Base-by-base conservation (phyloP, 2,113 vertebrate species). In the Pica pica region DNA sequence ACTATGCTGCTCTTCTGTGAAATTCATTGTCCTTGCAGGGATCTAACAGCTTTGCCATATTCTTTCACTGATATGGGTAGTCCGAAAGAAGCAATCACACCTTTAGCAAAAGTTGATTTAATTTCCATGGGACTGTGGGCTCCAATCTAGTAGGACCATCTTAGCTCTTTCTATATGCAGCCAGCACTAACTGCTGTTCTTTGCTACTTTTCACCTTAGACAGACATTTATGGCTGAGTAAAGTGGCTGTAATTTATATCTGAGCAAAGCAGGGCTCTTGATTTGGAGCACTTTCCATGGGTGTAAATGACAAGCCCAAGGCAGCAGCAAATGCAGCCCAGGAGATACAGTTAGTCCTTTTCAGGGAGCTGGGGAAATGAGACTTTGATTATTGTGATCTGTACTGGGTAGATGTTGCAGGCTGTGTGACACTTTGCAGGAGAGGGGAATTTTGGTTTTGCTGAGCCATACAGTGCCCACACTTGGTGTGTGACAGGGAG, bases 161-260 rank as follows among this genome's bases (percentile, higher is more conserved):
- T 82, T 82, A 82, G 82, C 11, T 71, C 56, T 37, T 83, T 78
- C 77, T 46, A 67, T 18, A 53, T 35, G 63, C 49, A 87, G 89
- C 65, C 83, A 68, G 41, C 42, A 55, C 44, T 87, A 91, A 71
- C 73, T 75, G 77, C 87, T 87, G 57, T 57, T 93, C 87, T 89
- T 93, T 41, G 27, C 74, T 53, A 56, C 81, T 91, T 73, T 91
- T 74, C 75, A 88, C 75, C 67, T 91, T 74, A 79, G 73, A 81
- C 44, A 76, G 80, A 22, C 57, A 33, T 91, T 95, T 90, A 57
- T 37, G 70, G 59, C 84, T 59, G 42, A 85, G 60, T 47, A 73
- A 94, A 95, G 75, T 71, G 80, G 78, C 57, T 49, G 70, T 85
- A 86, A 91, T 93, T 95, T 88, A 55, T 87, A 87, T 84, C 67